Base-by-base conservation (phyloP, 2,888 invertebrate species). In the Congeria kusceri region DNA sequence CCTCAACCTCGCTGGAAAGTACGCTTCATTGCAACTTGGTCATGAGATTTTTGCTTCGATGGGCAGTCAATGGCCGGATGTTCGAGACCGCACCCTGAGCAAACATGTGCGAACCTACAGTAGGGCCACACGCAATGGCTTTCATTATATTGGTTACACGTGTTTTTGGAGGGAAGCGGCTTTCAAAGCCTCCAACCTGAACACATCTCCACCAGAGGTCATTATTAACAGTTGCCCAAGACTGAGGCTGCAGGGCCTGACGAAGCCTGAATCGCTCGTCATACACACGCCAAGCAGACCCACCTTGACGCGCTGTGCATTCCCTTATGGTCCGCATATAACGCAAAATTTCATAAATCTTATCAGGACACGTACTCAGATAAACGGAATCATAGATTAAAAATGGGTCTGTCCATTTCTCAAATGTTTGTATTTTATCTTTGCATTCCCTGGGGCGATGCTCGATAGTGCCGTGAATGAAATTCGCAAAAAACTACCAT, bases 401-500 rank as follows among this genome's bases (percentile, higher is more conserved):
- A 20, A 70, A 70, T 5, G 63, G 56, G 32, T 70, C 56, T 7
- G 70, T 63, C 70, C 70, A 70, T 18, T 27, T 28, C 20, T 70
- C 70, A 4, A 70, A 32, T 9, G 1, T 13, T 9, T 44, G 9
- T 20, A 58, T 20, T 23, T 32, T 7, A n/a, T 67, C 67, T 44
- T 67, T 67, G 39, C 67, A 67, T 23, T 67, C 57, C 29, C 39
- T 66, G 29, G 53, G 66, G 32, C 32, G 32, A 4, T 32, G 32
- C 11, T 32, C 32, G 11, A 32, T 4, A 7, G 32, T 32, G 32
- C 32, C 32, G 5, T 32, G 32, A 11, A 11, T 11, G 32, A 32
- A 32, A 32, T 4, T 32, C 11, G 32, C 32, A 32, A 32, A 32
- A 32, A 4, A 32, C 32, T 32, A 32, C 32, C 32, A 11, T 32